Evolutionary conservation across 2,888 invertebrate genomes (phyloP), one percentile per base, ranked within the genome.

Genomic region (Geotrupes spiniger): DNA sequence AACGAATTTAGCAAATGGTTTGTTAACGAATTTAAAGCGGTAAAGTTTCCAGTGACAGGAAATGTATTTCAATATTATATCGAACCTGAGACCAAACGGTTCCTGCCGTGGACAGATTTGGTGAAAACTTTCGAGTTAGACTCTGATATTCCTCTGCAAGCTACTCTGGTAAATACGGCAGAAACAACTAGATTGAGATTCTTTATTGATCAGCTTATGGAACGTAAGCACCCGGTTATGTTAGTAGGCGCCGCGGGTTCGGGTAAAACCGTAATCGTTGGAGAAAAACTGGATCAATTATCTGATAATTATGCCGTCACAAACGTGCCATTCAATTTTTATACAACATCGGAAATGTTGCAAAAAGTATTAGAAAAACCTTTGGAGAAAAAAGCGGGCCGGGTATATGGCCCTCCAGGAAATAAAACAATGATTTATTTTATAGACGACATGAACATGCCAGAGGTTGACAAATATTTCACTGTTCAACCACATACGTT

Each of bases 1-100:
- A 87, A 87, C 59, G 96, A 96, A 67, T 96, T 96, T 70, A 91
- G 89, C 66, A 95, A 93, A 71, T 96, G 95, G 95, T 97, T 93
- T 80, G 77, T 82, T 12, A 89, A 86, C 56, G 96, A 96, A 74
- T 96, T 94, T 71, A 95, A 93, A 73, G 80, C 87, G 0, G 82
- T 96, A 16, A 91, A 90, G 72, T 94, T 95, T 72, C 95, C 96
- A 0, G 65, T 81, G 0, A 78, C 81, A 1, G 92, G 89, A 2
- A 91, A 85, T 40, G 85, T 96, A 1, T 96, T 96, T 69, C 88
- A 87, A 63, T 96, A 85, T 72, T 95, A 83, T 70, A 91, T 96
- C 48, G 94, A 96, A 63, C 76, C 80, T 1, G 89, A 92, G 61
- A 85, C 87, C 0, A 93, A 93, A 71, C 85, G 86, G 62, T 90